Evolutionary conservation across 2,113 vertebrate species (phyloP).

Genomic region (Osmerus mordax): DNA sequence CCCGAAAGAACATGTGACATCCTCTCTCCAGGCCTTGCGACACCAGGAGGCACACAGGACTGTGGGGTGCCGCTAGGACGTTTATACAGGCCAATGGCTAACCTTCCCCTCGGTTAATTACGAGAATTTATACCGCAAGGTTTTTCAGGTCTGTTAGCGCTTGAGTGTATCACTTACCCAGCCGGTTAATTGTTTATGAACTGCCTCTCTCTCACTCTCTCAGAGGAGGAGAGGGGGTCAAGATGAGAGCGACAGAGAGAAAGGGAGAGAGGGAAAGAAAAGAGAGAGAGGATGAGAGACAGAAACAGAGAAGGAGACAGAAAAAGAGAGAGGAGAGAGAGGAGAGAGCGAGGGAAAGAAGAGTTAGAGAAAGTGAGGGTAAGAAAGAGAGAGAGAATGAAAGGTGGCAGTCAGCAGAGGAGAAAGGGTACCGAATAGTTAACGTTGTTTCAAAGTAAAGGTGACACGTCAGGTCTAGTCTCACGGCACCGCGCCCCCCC

Average conservation of each 20-base stretch:
- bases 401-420: constrained; percentile 38
- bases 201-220: constrained; percentile 50
- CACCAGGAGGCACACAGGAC: not conserved
- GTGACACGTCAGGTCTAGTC: constrained; percentile 33
- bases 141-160: constrained; percentile 65
- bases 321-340: not conserved
- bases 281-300: not conserved
- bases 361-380: not conserved
- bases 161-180: constrained; percentile 69
- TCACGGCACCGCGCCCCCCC: not conserved
- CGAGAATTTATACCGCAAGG: constrained; percentile 60
- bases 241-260: constrained; percentile 46
- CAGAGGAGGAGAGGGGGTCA: constrained; percentile 49
- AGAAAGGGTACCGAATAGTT: constrained; percentile 48
- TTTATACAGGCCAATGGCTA: constrained; percentile 36
- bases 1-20: no score
- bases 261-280: not conserved
- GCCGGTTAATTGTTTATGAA: constrained; percentile 71
- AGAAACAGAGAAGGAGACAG: not conserved
- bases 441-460: constrained; percentile 44
- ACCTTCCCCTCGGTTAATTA: constrained; percentile 59
- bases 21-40: no score
- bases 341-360: not conserved
- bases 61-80: not conserved
- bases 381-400: constrained; percentile 9